Evolutionary conservation across 2,888 invertebrate species (phyloP), one percentile per base, ranked within the genome.

Genomic region (Antitype chi): DNA sequence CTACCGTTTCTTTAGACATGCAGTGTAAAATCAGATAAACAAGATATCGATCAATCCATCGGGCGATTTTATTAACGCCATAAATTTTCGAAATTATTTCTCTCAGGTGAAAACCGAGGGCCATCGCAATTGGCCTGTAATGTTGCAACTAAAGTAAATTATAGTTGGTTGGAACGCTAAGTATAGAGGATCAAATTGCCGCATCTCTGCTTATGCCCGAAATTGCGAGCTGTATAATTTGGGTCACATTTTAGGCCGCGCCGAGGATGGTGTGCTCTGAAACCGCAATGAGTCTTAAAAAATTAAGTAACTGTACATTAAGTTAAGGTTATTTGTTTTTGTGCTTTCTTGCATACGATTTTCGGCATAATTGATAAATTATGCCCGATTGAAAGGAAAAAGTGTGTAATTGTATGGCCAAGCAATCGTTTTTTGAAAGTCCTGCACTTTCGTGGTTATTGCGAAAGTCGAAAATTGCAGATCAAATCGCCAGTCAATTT

Each of bases 1-100:
- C 82, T 80, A 80, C 74, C 17, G 85, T 82, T 86, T 81, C 76
- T 78, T 80, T 23, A 73, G 77, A 55, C 85, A 64, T 59, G 71
- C 66, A 68, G 76, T 76, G 67, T 74, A 81, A 78, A 68, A 82
- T 85, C 82, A 76, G 85, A 87, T 87, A 89, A 90, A 89, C 88
- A 88, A 90, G 91, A 90, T 92, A 92, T 92, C 91, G 92, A 93
- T 93, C 93, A 92, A 92, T 92, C 91, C 89, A 91, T 91, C 91
- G 89, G 85, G 85, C 85, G 84, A 88, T 91, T 94, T 94, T 93
- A 92, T 93, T 91, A 89, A 90, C 87, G 87, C 86, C 84, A 90
- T 93, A 93, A 91, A 93, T 94, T 93, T 92, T 87, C 87, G 87
- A 90, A 93, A 93, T 91, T 90, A 91, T 91, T 91, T 92, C 90